Percentiles rank a stretch among this genome's conserved stretches.
Evolutionary conservation across 30 jellyfish, hydroid and myxozoan genomes (phyloP).

Genomic region (Pseudorhiza aurosa): DNA sequence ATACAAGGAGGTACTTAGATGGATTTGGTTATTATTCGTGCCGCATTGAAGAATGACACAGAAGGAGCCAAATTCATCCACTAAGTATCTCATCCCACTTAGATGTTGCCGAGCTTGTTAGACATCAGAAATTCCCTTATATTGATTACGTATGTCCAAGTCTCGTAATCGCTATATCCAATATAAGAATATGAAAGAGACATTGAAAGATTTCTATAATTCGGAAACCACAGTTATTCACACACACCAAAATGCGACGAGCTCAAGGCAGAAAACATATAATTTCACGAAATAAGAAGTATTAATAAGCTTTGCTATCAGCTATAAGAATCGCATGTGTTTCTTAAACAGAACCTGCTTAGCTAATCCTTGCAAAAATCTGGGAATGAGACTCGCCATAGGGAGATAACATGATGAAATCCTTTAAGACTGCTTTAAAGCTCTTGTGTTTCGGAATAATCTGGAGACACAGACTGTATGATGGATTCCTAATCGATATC

Average conservation of each 20-base stretch:
- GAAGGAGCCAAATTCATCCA: constrained; percentile 9
- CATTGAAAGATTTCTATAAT: constrained; percentile 15
- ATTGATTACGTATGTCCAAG: constrained; percentile 21
- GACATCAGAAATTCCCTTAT: constrained; percentile 24
- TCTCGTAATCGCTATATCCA: constrained; percentile 22
- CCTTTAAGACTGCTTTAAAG: constrained; percentile 23
- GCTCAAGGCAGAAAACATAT: constrained; percentile 38
- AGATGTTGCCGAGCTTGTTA: constrained; percentile 45
- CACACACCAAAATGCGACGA: constrained; percentile 27
- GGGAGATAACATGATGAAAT: constrained; percentile 13
- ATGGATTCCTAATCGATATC: constrained; percentile 68
- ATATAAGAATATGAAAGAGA: constrained; percentile 9
- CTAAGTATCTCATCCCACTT: constrained; percentile 18
- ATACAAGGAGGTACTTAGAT: constrained; percentile 16
- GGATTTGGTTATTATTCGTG: neutral
- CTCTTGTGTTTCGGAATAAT: constrained; percentile 46
- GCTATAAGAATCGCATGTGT: constrained; percentile 48
- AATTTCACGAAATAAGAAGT: constrained; percentile 8
- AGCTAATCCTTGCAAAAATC: constrained; percentile 28
- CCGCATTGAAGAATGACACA: constrained; percentile 9
- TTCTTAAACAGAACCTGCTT: constrained; percentile 14
- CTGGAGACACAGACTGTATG: constrained; percentile 66
- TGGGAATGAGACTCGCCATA: constrained; percentile 29
- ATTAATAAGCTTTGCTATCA: constrained; percentile 26
- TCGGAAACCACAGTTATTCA: constrained; percentile 43